Evolutionary conservation across 2,797 vertebrate genomes (phyloP).

Genomic region (Thunnus albacares): DNA sequence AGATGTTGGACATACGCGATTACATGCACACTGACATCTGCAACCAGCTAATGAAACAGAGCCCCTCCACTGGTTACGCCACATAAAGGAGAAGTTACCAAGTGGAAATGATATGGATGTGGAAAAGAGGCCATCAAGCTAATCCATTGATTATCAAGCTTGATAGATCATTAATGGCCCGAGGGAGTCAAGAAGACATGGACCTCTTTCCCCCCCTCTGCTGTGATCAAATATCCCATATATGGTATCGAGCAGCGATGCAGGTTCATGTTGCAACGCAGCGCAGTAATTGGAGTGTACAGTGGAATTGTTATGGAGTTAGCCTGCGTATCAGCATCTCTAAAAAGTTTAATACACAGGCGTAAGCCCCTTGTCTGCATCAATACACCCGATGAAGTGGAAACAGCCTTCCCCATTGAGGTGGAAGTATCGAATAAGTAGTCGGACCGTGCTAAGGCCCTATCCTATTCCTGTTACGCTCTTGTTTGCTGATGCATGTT

Average conservation of each 20-base stretch:
- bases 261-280: constrained; percentile 66
- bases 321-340: constrained; percentile 43
- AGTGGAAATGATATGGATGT: constrained; percentile 60
- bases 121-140: constrained; percentile 49
- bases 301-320: constrained; percentile 66
- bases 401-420: constrained; percentile 69
- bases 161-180: constrained; percentile 63
- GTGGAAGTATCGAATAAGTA: constrained; percentile 77
- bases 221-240: constrained; percentile 74
- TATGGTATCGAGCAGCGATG: constrained; percentile 67
- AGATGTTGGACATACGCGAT: constrained; percentile 37
- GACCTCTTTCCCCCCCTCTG: not conserved
- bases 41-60: constrained; percentile 33
- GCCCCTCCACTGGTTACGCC: constrained; percentile 24
- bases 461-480: constrained; percentile 75
- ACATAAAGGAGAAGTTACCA: constrained; percentile 36
- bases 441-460: constrained; percentile 40
- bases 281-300: constrained; percentile 72
- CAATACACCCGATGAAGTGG: constrained; percentile 60
- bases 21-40: constrained; percentile 44
- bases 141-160: constrained; percentile 63
- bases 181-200: constrained; percentile 54
- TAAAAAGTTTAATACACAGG: constrained; percentile 66
- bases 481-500: constrained; percentile 83
- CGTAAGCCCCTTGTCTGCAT: constrained; percentile 61